Evolutionary conservation across 2,113 vertebrate species (phyloP), one percentile per base, ranked within the genome.

Genomic region (Nothobranchius kuhntae): DNA sequence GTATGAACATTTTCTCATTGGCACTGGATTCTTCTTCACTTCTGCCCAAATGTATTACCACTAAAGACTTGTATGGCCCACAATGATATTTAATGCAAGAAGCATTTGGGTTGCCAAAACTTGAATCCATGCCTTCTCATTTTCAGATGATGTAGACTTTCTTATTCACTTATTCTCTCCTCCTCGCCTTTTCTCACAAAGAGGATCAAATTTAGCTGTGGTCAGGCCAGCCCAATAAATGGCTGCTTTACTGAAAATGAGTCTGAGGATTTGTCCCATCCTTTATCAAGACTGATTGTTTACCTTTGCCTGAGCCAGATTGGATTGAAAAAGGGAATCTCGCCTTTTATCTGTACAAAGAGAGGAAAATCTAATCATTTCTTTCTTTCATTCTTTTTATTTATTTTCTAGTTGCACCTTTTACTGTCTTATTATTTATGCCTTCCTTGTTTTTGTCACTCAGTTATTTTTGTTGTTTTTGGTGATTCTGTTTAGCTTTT

Each of bases 211-310:
- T 93, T 89, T 86, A 74, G 80, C 63, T 69, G 65, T 80, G 30
- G 79, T 73, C 86, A 81, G 86, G 83, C 78, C 73, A n/a, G 44
- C 58, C 89, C 87, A 88, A 85, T 83, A 89, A 90, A 89, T 72
- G 82, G 74, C 78, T 86, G 86, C 83, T 91, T 91, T 84, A 77
- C 82, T 55, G 68, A 84, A 82, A 91, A 90, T 85, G 84, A 85
- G 81, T 87, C 86, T 90, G 89, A 90, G 90, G 88, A 91, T 92
- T 92, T 90, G 90, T 89, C 87, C 89, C 73, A 78, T 89, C 85
- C 84, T 91, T 90, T 89, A 93, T 91, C 83, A 86, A 78, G 89
- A 86, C 80, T 87, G 91, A 93, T 92, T 93, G 91, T 92, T 92
- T 92, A 89, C 89, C 87, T 89, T 92, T 80, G 79, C 71, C 63